phyloP scores from a whole-genome alignment of 2,888 invertebrate species.

The Leptarthrus brevirostris region DNA sequence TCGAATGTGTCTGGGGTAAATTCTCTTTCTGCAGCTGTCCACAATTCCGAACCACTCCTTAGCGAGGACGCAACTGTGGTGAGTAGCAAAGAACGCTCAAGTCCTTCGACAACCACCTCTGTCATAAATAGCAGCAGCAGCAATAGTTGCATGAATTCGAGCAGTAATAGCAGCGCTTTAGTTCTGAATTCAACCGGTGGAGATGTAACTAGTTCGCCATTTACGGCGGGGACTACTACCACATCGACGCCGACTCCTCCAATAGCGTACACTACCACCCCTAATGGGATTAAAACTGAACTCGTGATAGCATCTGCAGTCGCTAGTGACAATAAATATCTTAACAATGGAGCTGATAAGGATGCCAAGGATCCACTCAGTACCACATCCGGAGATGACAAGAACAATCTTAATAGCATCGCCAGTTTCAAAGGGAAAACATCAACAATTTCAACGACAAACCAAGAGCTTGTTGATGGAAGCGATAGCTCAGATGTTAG shows the following conservation, averaged over 20 bases:
- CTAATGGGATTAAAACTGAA: constrained; percentile 59
- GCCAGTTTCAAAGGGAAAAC: constrained; percentile 33
- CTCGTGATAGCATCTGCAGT: constrained; percentile 58
- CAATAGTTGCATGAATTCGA: constrained; percentile 53
- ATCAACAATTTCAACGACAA: not conserved
- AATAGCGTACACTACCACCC: constrained; percentile 52
- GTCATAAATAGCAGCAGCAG: constrained; percentile 56
- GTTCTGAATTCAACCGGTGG: not conserved
- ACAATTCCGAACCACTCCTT: constrained; percentile 46
- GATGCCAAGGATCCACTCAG: constrained; percentile 54
- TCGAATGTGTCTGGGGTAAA: constrained; percentile 25
- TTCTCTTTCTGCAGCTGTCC: constrained; percentile 29
- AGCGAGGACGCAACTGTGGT: constrained; percentile 49
- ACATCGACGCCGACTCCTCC: constrained; percentile 37
- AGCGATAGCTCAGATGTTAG: constrained; percentile 64
- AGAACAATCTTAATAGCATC: constrained; percentile 41
- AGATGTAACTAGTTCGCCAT: not conserved
- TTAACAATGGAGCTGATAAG: constrained; percentile 52
- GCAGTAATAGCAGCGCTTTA: constrained; percentile 36
- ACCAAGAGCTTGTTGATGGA: constrained; percentile 57
- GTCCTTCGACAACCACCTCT: constrained; percentile 37
- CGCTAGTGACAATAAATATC: constrained; percentile 42
- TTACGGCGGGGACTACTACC: constrained; percentile 25
- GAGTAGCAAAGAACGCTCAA: constrained; percentile 44
- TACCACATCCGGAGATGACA: constrained; percentile 48